phyloP scores from a whole-genome alignment of 1,140 invertebrate species.

The Reticulitermes speratus region DNA sequence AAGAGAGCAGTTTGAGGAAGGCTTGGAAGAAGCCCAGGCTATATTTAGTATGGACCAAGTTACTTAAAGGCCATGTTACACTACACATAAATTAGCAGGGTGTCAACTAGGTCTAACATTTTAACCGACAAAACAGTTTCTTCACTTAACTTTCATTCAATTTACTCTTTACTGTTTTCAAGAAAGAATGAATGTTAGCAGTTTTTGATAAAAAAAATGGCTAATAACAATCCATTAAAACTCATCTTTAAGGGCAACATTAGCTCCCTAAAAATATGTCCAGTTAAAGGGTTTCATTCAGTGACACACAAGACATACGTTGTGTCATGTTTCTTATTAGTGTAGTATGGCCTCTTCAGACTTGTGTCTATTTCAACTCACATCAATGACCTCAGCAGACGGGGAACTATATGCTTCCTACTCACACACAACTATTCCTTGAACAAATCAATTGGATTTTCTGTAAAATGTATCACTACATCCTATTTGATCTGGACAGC shows the following conservation, averaged over 20 bases:
- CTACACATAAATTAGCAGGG: neutral
- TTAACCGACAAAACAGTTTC: neutral
- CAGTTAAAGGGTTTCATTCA: neutral
- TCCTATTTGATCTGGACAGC: neutral
- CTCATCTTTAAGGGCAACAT: neutral
- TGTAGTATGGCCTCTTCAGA: neutral
- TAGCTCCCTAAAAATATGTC: neutral
- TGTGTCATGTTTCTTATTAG: neutral
- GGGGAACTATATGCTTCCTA: neutral
- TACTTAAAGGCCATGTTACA: slow-evolving; percentile 29
- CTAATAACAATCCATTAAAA: neutral
- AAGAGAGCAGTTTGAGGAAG: slow-evolving; percentile 32
- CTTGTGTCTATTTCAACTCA: neutral
- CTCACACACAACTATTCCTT: slow-evolving; percentile 1
- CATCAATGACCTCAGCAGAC: slow-evolving; percentile 13
- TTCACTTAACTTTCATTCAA: too few relatives aligned
- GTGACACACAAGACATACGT: neutral
- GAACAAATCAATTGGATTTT: neutral
- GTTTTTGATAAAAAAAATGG: too few relatives aligned
- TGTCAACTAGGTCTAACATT: neutral
- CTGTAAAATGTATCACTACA: neutral
- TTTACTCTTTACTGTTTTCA: too few relatives aligned
- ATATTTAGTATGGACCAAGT: slow-evolving; percentile 32
- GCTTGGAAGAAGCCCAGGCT: slow-evolving; percentile 32
- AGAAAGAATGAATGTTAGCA: too few relatives aligned